phyloP scores from a whole-genome alignment of 2,797 vertebrate species.

The Chrosomus eos region DNA sequence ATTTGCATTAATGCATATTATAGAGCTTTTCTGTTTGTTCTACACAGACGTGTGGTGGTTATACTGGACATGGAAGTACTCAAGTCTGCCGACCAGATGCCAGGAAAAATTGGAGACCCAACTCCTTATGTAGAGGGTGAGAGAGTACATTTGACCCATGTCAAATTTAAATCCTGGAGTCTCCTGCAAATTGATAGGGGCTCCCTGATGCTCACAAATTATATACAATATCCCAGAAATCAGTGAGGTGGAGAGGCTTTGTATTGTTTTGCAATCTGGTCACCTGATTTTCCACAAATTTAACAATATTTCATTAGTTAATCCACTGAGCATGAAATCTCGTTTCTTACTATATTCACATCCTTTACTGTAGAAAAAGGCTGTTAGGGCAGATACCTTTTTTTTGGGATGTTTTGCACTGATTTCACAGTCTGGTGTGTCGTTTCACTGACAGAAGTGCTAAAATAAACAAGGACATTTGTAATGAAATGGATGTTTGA shows the following conservation, averaged over 20 bases:
- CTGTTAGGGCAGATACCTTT: background rate
- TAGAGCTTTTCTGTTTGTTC: background rate
- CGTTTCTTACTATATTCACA: background rate
- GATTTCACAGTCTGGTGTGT: background rate
- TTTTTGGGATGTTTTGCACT: background rate
- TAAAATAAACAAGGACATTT: too few species aligned
- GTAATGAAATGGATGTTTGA: background rate
- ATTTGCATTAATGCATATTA: background rate
- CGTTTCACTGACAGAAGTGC: background rate
- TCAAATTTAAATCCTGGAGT: background rate
- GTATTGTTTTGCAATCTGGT: background rate
- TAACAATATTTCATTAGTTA: background rate
- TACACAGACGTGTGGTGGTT: slow-evolving; percentile 88
- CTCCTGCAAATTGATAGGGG: background rate
- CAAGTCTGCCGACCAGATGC: slow-evolving; percentile 81
- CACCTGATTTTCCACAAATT: background rate
- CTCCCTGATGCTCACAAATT: background rate
- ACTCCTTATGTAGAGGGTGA: slow-evolving; percentile 89
- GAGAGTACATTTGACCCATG: slow-evolving; percentile 49
- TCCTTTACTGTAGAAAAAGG: background rate
- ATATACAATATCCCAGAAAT: background rate
- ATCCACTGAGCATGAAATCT: background rate
- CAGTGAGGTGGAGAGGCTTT: background rate
- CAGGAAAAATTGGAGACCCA: slow-evolving; percentile 88
- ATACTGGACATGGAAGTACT: slow-evolving; percentile 91